phyloP scores from a whole-genome alignment of 2,888 invertebrate genomes.

The Craniophora ligustri region DNA sequence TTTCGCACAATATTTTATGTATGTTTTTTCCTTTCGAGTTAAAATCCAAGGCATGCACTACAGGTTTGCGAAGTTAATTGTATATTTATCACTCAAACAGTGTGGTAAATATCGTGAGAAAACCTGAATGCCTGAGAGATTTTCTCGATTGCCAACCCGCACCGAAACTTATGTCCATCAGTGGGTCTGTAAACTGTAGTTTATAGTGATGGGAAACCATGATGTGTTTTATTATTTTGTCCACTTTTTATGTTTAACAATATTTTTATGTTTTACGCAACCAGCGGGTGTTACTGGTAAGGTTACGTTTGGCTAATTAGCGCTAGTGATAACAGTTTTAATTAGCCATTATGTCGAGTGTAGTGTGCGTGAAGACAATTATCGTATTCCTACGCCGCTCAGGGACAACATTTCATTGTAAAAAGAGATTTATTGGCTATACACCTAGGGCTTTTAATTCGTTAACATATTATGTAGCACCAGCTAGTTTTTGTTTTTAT shows the following conservation, averaged over 20 bases:
- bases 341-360: conserved; percentile 48
- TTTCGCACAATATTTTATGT: too few species aligned
- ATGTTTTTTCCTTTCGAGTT: too few species aligned
- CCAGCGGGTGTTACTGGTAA: conserved; percentile 65
- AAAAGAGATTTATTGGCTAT: conserved; percentile 13
- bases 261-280: conserved; percentile 40
- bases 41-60: too few species aligned
- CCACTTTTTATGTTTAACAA: conserved; percentile 11
- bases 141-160: too few species aligned
- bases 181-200: too few species aligned
- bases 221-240: conserved; percentile 13
- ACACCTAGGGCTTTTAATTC: conserved; percentile 17
- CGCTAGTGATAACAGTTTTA: conserved; percentile 42
- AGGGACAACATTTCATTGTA: conserved; percentile 29
- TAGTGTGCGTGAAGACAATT: conserved; percentile 44
- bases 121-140: too few species aligned
- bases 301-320: conserved; percentile 45
- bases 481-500: too few species aligned
- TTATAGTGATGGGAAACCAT: too few species aligned
- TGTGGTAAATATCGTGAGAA: too few species aligned
- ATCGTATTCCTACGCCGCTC: conserved; percentile 15
- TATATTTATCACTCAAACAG: too few species aligned
- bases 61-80: too few species aligned
- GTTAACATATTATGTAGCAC: neutral
- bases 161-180: too few species aligned